These are phyloP conservation scores for Sinhomidia bicolor DNA, from an alignment of 2,888 invertebrate species.

Conservation along the genomic window DNA sequence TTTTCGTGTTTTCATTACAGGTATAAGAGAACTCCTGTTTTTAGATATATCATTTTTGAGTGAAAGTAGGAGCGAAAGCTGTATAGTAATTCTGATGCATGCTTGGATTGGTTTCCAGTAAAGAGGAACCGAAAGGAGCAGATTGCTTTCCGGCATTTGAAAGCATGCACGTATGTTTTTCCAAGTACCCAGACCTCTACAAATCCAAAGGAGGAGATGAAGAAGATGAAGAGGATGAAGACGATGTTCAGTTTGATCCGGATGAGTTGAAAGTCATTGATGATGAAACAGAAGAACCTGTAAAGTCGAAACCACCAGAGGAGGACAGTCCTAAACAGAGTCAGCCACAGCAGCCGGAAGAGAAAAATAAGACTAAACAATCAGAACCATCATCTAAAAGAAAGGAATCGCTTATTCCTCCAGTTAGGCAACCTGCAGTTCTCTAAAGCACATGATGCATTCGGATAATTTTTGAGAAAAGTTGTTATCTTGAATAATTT, in stretches of 20 bases:
- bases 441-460: slow-evolving; percentile 32
- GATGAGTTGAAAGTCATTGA: slow-evolving; percentile 79
- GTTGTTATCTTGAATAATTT: slow-evolving; percentile 11
- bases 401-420: slow-evolving; percentile 55
- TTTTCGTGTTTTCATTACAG: slow-evolving; percentile 98
- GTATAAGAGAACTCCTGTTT: too few relatives aligned
- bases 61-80: neutral
- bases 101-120: slow-evolving; percentile 80
- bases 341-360: slow-evolving; percentile 52
- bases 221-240: slow-evolving; percentile 86
- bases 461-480: neutral
- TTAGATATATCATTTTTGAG: neutral
- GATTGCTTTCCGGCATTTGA: slow-evolving; percentile 96
- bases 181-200: slow-evolving; percentile 92
- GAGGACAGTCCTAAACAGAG: neutral
- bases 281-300: slow-evolving; percentile 37
- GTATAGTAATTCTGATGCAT: neutral
- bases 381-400: slow-evolving; percentile 51
- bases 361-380: slow-evolving; percentile 65
- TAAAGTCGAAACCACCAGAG: slow-evolving; percentile 23
- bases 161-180: slow-evolving; percentile 95
- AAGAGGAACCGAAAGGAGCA: slow-evolving; percentile 94
- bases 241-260: slow-evolving; percentile 79
- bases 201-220: slow-evolving; percentile 82
- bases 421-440: slow-evolving; percentile 63